Base-by-base conservation (phyloP, 2,888 invertebrate genomes). In the Erpobdella octoculata region DNA sequence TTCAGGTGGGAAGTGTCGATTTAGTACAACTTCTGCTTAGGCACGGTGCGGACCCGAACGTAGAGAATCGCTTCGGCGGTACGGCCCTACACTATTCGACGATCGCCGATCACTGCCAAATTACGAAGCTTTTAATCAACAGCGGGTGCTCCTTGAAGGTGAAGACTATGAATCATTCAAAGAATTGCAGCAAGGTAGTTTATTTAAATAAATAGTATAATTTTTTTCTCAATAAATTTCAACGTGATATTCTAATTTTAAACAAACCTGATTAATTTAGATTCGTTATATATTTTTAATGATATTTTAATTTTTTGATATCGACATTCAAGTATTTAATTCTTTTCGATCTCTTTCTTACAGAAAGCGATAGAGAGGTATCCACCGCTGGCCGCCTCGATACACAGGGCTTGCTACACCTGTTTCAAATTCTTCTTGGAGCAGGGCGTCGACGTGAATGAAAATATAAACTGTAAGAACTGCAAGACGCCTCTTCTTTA, bases 41-140 rank as follows among this genome's bases (percentile, higher is more conserved):
- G 33, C 41, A 35, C 25, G 71, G 71, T 4, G 74, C 74, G n/a
- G 68, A 74, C 18, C 73, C 74, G n/a, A 74, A 72, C 48, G 70
- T 72, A 12, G 37, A 41, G 15, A 73, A 74, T 28, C 37, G 70
- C 25, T 65, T 72, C 35, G 74, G 74, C 8, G 65, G 71, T 31
- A 72, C 41, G 28, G 66, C 74, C 9, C 61, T 74, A 36, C 74
- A 73, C 48, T 70, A 72, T 53, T 71, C 73, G 12, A 70, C 72
- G 36, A 68, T 73, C 18, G 73, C 73, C 6, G 68, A 73, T 35
- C 70, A 73, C 48, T 73, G 73, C 48, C 46, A 66, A 31, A 73
- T 73, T 59, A 70, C 68, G 2, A 58, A 48, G 31, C 18, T 73
- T 59, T 38, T 73, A 8, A 58, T 68, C 2, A 64, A 41, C 8